These are phyloP conservation scores for Brachionus manjavacas DNA, from an alignment of 1,140 invertebrate species.

Conservation along the genomic window DNA sequence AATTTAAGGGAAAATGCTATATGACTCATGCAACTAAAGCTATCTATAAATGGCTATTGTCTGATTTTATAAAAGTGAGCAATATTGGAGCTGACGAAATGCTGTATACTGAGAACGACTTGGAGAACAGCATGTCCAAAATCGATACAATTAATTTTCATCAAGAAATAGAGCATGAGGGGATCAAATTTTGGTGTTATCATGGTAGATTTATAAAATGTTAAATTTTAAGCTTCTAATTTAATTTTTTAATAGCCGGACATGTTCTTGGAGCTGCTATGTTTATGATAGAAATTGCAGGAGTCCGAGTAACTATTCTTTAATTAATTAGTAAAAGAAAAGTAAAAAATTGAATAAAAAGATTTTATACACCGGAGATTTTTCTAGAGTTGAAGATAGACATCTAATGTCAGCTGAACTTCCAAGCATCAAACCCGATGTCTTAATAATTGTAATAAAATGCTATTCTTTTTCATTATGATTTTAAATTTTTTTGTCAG, in stretches of 20 bases:
- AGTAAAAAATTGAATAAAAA: conserved; percentile 49
- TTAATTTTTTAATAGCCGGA: conserved; percentile 59
- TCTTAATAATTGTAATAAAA: conserved; percentile 75
- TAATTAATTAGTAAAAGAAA: neutral
- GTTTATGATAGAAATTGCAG: conserved; percentile 99
- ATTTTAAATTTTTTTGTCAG: conserved; percentile 54
- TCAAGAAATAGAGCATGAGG: conserved; percentile 91
- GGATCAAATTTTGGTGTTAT: conserved; percentile 93
- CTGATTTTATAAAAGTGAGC: conserved; percentile 88
- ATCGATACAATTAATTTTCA: conserved; percentile 98
- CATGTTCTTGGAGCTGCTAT: conserved; percentile 98
- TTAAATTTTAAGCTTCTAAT: conserved; percentile 51
- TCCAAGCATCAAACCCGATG: conserved; percentile 87
- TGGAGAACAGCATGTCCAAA: conserved; percentile 95
- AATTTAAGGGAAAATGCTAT: conserved; percentile 93
- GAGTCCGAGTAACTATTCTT: conserved; percentile 68
- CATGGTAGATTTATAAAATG: conserved; percentile 62
- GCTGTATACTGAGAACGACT: conserved; percentile 92
- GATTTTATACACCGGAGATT: conserved; percentile 95
- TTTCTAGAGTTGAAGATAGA: conserved; percentile 93
- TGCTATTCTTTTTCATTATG: neutral
- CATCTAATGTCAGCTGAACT: conserved; percentile 99
- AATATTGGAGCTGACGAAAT: conserved; percentile 95
- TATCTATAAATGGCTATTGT: conserved; percentile 95
- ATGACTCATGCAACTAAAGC: conserved; percentile 99